Percentiles rank a stretch among this genome's conserved stretches.
These are phyloP conservation scores for Camelus bactrianus DNA, from an alignment of 2,113 vertebrate species.

Conservation along the genomic window DNA sequence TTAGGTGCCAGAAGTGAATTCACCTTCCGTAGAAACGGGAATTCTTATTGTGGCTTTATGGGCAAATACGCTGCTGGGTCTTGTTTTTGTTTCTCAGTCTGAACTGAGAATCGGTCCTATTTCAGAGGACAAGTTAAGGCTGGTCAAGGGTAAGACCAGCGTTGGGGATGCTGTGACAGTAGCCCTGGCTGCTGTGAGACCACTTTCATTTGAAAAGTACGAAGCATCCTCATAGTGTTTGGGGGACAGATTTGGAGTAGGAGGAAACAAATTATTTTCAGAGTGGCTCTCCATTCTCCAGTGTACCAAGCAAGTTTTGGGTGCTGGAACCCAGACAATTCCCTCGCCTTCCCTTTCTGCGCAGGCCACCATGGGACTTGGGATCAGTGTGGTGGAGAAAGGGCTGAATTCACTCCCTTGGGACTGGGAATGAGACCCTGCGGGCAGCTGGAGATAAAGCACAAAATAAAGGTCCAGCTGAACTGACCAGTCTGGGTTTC, in stretches of 20 bases:
- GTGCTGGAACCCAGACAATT: neutral
- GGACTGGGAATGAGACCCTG: neutral
- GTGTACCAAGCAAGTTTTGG: neutral
- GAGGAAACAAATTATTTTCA: neutral
- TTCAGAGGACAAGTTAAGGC: neutral
- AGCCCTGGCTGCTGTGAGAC: no score
- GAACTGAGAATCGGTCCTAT: neutral
- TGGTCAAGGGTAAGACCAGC: neutral
- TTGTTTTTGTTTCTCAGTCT: neutral
- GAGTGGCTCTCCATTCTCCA: neutral
- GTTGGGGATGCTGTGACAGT: neutral
- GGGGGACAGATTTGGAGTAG: neutral
- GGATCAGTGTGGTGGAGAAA: accelerated
- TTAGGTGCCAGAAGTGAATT: neutral
- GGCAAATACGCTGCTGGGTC: neutral
- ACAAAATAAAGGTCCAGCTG: neutral
- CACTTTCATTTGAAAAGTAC: neutral
- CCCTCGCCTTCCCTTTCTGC: neutral
- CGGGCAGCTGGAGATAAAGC: no score
- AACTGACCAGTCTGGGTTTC: neutral
- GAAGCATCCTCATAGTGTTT: neutral
- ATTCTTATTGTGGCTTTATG: neutral
- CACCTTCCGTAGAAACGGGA: neutral
- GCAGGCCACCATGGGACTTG: neutral
- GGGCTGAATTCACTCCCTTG: neutral